Base-by-base conservation (phyloP, 2,797 vertebrate species). In the Muraenolepis orangiensis region DNA sequence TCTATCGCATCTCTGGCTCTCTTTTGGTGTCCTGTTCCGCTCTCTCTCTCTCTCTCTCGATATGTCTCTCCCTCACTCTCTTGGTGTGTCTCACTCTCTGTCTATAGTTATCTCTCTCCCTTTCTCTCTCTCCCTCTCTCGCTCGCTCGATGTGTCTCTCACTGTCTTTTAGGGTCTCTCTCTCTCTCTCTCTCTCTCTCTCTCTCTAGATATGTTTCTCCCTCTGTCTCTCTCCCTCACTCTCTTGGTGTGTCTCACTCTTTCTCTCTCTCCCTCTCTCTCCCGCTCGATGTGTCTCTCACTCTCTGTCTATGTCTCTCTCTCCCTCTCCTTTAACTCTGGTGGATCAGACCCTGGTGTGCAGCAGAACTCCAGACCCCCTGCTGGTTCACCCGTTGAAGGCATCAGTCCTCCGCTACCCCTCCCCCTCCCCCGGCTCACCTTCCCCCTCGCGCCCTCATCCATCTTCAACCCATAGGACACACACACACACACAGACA, bases 401-500 rank as follows among this genome's bases (percentile, higher is more conserved):
- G 83, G 89, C 90, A 92, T 91, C 90, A 89, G 78, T 90, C 87
- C 87, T 81, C 78, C 79, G 77, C 90, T 90, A 90, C 86, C 80
- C 83, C 84, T 89, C 90, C 88, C 87, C 83, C 76, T 72, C 3
- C 23, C 75, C 75, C 84, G 85, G n/a, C 26, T 90, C 90, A 89
- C 88, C 87, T 91, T 83, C 76, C 72, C 4, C 28, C 76, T 74
- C 83, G 86, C 82, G 84, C 73, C 87, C 87, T 90, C 90, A 91
- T 92, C 90, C 88, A 90, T 91, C 90, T 89, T 85, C 81, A 84
- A 81, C 88, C 87, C 69, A 5, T 81, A 83, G 85, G 87, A 87
- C 69, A 46, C 74, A 69, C 72, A 29, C 82, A 74, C 80, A 71
- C 82, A 72, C 66, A 7, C 72, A 66, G 83, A 28, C 73, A 76